These are phyloP conservation scores for Odocoileus virginianus DNA, from an alignment of 2,113 vertebrate species.

Conservation along the genomic window DNA sequence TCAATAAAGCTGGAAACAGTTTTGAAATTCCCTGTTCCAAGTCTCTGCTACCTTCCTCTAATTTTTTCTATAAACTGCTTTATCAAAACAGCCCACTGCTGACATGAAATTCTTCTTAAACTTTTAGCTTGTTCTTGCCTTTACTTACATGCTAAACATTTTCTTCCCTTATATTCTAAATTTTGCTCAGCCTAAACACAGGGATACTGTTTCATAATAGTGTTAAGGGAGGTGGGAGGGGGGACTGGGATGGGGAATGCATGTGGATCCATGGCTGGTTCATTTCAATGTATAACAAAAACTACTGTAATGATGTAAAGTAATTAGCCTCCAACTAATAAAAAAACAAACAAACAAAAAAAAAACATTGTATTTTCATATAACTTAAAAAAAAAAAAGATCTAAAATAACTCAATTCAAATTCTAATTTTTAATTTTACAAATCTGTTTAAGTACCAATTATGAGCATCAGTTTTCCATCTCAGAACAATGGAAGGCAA, in stretches of 20 bases:
- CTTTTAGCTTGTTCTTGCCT: not conserved
- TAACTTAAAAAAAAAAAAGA: too few relatives aligned
- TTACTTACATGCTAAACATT: not conserved
- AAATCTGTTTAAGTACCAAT: not conserved
- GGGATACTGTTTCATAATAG: not conserved
- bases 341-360: too few relatives aligned
- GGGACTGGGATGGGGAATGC: too few relatives aligned
- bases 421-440: conserved; percentile 10
- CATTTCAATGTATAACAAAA: too few relatives aligned
- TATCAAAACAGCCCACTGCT: not conserved
- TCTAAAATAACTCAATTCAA: not conserved
- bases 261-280: too few relatives aligned
- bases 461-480: not conserved
- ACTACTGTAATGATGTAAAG: too few relatives aligned
- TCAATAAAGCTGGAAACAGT: not conserved
- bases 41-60: not conserved
- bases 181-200: not conserved
- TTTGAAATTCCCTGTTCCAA: not conserved
- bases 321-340: too few relatives aligned
- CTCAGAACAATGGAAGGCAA: not conserved
- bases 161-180: not conserved
- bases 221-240: too few relatives aligned
- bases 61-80: not conserved
- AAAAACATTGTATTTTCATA: too few relatives aligned
- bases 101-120: not conserved